Conservation (phyloP, 1,140 invertebrate species). For the Laupala kohalensis region DNA sequence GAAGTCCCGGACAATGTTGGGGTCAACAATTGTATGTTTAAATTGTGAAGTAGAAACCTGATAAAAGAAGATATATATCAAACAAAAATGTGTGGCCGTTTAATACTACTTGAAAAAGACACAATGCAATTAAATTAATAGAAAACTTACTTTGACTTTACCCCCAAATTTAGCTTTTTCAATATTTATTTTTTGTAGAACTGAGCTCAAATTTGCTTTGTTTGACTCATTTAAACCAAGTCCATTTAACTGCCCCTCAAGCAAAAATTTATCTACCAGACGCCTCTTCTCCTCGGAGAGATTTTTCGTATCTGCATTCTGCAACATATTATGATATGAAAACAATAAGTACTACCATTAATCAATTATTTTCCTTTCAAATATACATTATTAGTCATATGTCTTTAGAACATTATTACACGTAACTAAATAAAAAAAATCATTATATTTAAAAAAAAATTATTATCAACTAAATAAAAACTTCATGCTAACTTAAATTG, state of each 20-base stretch:
- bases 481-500: no score
- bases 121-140: no score
- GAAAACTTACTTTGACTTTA: constrained; percentile 5
- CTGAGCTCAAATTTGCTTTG: constrained; percentile 22
- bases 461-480: no score
- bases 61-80: not conserved
- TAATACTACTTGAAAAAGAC: not conserved
- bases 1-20: constrained; percentile 52
- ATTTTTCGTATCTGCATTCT: constrained; percentile 33
- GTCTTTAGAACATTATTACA: not conserved
- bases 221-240: constrained; percentile 36
- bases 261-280: constrained; percentile 58
- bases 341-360: constrained; percentile 5
- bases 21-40: constrained; percentile 50
- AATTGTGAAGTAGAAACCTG: constrained; percentile 45
- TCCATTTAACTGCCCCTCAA: constrained; percentile 73
- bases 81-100: not conserved
- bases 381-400: not conserved
- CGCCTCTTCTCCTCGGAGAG: constrained; percentile 53
- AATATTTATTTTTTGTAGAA: constrained; percentile 17
- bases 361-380: no score
- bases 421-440: not conserved
- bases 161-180: constrained; percentile 14
- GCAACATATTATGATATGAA: constrained; percentile 16
- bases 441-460: not conserved